phyloP scores from a whole-genome alignment of 1,140 invertebrate genomes.

The Dreissena polymorpha region DNA sequence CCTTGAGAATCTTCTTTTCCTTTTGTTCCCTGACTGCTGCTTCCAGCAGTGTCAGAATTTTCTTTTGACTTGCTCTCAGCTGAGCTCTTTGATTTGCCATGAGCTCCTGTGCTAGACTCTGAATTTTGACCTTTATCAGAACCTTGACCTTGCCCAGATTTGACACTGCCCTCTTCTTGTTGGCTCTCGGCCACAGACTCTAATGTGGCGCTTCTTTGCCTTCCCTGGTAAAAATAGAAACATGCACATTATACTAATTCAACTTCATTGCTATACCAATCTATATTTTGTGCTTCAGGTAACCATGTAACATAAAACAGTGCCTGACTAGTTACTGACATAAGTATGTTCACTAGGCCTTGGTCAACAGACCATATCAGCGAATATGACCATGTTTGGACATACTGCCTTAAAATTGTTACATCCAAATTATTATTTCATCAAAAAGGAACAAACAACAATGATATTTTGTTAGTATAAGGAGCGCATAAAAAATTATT shows the following conservation, averaged over 20 bases:
- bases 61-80: background rate
- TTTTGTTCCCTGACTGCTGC: slow-evolving; percentile 10
- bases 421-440: too few species aligned
- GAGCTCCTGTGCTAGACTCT: background rate
- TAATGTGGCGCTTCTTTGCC: slow-evolving; percentile 44
- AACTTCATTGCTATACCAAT: too few species aligned
- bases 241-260: background rate
- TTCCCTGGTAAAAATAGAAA: background rate
- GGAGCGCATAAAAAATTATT: too few species aligned
- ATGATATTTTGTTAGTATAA: too few species aligned
- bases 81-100: background rate
- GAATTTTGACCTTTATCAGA: slow-evolving; percentile 24
- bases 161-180: slow-evolving; percentile 20
- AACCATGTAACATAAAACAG: too few species aligned
- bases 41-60: background rate
- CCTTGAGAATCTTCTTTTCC: slow-evolving; percentile 12
- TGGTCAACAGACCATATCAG: too few species aligned
- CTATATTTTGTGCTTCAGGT: too few species aligned
- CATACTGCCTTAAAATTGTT: too few species aligned
- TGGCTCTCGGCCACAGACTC: slow-evolving; percentile 26
- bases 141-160: slow-evolving; percentile 29
- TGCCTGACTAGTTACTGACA: too few species aligned
- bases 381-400: too few species aligned
- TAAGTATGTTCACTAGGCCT: too few species aligned
- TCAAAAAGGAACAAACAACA: too few species aligned